Evolutionary conservation across 2,888 invertebrate genomes (phyloP).

Genomic region (Phlogophora meticulosa): DNA sequence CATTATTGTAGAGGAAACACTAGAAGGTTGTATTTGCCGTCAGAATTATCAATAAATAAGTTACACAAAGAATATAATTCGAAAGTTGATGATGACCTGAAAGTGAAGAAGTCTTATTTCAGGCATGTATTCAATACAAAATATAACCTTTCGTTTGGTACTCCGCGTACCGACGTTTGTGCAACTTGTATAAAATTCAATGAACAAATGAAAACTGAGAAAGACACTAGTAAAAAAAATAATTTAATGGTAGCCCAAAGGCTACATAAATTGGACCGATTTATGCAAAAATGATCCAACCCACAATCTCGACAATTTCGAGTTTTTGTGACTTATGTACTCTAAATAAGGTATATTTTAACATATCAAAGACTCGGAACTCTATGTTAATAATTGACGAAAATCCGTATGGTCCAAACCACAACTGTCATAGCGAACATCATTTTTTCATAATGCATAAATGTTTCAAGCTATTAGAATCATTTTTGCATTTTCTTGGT

Average conservation of each 20-base stretch:
- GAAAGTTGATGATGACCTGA: constrained; percentile 1
- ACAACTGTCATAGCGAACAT: too few species aligned
- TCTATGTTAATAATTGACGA: too few species aligned
- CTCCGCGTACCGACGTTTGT: constrained; percentile 23
- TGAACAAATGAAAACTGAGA: constrained; percentile 17
- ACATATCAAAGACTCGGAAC: too few species aligned
- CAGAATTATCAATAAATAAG: constrained; percentile 13
- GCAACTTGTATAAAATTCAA: constrained; percentile 19
- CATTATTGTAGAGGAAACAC: constrained; percentile 12
- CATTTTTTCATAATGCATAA: too few species aligned
- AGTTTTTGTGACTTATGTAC: too few species aligned
- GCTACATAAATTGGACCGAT: constrained; percentile 14
- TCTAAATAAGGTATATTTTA: too few species aligned
- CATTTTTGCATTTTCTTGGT: too few species aligned
- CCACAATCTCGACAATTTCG: too few species aligned
- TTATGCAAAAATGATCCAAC: too few species aligned
- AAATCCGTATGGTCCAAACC: too few species aligned
- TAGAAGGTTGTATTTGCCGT: constrained; percentile 1
- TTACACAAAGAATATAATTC: constrained; percentile 8
- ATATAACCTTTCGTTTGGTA: constrained; percentile 20
- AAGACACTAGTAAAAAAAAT: constrained; percentile 11
- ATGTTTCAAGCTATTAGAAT: too few species aligned
- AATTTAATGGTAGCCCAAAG: constrained; percentile 5
- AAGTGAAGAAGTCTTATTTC: constrained; percentile 14
- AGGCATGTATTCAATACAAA: constrained; percentile 14